These are phyloP conservation scores for Pantelozetes paolii DNA, from an alignment of 2,888 invertebrate genomes.

Conservation along the genomic window DNA sequence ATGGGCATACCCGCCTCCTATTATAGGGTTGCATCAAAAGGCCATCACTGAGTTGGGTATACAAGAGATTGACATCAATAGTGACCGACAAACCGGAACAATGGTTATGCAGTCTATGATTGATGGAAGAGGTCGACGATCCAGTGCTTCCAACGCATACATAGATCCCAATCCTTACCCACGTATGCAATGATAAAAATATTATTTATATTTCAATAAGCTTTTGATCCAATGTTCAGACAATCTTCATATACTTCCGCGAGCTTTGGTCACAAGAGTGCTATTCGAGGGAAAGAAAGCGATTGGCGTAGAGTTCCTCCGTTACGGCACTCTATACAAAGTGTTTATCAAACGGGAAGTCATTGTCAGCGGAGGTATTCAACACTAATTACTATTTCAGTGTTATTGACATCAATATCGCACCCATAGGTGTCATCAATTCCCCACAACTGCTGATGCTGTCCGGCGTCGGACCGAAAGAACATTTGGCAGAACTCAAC, in stretches of 20 bases:
- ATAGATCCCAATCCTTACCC: conserved; percentile 13
- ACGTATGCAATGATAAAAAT: neutral
- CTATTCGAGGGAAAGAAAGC: neutral
- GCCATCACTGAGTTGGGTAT: too few species aligned
- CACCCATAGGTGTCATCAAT: neutral
- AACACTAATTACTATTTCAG: neutral
- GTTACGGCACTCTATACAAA: too few species aligned
- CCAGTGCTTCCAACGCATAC: neutral
- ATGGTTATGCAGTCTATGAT: neutral
- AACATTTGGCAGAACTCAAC: neutral
- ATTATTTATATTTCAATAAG: neutral
- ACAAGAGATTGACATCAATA: neutral
- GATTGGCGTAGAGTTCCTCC: neutral
- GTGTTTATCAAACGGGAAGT: neutral
- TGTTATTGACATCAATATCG: neutral
- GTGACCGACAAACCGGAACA: neutral
- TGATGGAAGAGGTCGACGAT: neutral
- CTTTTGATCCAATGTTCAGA: neutral
- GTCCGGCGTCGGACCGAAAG: neutral
- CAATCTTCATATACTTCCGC: neutral
- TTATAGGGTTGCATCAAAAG: neutral
- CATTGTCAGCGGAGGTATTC: neutral
- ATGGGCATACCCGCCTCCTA: neutral
- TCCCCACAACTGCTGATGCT: conserved; percentile 12
- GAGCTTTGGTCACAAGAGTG: neutral